Percentiles rank a stretch among this genome's conserved stretches.
Conservation (phyloP, 1,140 invertebrate genomes). For the Tetramorium alpestre region DNA sequence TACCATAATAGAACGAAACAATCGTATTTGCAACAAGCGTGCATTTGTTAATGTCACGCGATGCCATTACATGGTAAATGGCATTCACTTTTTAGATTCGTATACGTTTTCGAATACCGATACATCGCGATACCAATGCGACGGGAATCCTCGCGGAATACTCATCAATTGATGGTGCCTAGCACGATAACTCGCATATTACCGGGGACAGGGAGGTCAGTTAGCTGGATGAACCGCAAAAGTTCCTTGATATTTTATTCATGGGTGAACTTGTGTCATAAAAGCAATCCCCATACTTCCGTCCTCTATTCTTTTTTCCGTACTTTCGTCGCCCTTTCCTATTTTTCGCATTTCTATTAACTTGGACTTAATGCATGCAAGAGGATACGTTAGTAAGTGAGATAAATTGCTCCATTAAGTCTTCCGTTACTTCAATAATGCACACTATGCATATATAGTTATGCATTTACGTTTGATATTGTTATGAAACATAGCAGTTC, state of each 20-base stretch:
- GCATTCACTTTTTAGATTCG: not conserved
- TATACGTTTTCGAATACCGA: not conserved
- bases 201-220: conserved; percentile 33
- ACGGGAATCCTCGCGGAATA: too few relatives aligned
- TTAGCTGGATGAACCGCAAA: conserved; percentile 54
- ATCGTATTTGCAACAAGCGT: not conserved
- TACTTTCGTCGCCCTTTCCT: conserved; percentile 31
- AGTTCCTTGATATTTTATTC: conserved; percentile 79
- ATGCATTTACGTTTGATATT: conserved; percentile 9
- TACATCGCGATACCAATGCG: too few relatives aligned
- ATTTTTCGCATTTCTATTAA: conserved; percentile 53
- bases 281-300: conserved; percentile 70
- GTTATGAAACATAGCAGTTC: not conserved
- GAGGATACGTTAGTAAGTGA: conserved; percentile 19
- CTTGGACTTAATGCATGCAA: conserved; percentile 31
- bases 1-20: conserved; percentile 27
- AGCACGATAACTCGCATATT: conserved; percentile 35
- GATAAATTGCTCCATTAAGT: conserved; percentile 40
- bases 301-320: not conserved
- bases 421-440: conserved; percentile 32
- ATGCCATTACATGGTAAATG: not conserved
- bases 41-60: conserved; percentile 14
- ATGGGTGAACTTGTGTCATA: conserved; percentile 78
- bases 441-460: not conserved
- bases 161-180: not conserved